These are phyloP conservation scores for Molanna angustata DNA, from an alignment of 2,888 invertebrate genomes.

Conservation along the genomic window DNA sequence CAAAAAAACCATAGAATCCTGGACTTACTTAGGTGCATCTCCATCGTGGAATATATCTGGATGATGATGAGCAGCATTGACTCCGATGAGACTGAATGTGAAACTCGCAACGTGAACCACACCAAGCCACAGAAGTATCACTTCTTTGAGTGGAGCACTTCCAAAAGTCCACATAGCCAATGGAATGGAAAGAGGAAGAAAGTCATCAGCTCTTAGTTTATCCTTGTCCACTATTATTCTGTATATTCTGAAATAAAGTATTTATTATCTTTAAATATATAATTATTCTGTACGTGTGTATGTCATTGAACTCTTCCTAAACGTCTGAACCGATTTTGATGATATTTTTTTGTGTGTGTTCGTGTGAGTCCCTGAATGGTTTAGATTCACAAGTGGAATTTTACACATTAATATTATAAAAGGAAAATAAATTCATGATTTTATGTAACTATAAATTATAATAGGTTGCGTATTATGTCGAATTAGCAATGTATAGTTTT, in stretches of 20 bases:
- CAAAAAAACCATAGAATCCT: too few relatives aligned
- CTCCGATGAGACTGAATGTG: slow-evolving; percentile 60
- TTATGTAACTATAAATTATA: too few relatives aligned
- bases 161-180: slow-evolving; percentile 40
- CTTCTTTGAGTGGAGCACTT: slow-evolving; percentile 33
- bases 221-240: background rate
- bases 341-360: too few relatives aligned
- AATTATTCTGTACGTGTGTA: too few relatives aligned
- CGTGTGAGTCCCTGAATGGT: too few relatives aligned
- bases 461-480: too few relatives aligned
- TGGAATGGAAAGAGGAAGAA: slow-evolving; percentile 44
- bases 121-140: slow-evolving; percentile 54
- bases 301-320: too few relatives aligned
- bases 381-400: too few relatives aligned
- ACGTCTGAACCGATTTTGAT: too few relatives aligned
- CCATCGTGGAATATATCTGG: slow-evolving; percentile 78
- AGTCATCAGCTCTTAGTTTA: background rate
- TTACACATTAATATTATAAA: too few relatives aligned
- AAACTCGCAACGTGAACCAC: slow-evolving; percentile 57
- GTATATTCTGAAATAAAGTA: background rate
- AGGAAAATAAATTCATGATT: too few relatives aligned
- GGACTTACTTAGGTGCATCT: slow-evolving; percentile 61
- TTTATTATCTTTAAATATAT: background rate
- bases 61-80: slow-evolving; percentile 78
- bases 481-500: too few relatives aligned